Conservation (phyloP, 2,888 invertebrate species). For the Caenorhabditis imperialis region DNA sequence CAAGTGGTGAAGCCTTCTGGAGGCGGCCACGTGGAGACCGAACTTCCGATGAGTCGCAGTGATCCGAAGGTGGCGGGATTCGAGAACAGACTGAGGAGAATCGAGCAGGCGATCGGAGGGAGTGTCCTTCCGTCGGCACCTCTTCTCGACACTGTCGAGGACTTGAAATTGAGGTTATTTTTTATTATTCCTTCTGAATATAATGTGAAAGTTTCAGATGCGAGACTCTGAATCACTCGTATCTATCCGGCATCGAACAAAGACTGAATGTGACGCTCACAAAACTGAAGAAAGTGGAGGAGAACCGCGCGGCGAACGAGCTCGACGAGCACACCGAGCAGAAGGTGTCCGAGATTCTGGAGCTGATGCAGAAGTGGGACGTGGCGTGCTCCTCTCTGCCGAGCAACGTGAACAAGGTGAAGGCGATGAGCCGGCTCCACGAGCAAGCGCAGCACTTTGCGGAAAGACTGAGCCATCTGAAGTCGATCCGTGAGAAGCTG, state of each 20-base stretch:
- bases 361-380: slow-evolving; percentile 65
- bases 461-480: slow-evolving; percentile 58
- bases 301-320: slow-evolving; percentile 54
- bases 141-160: slow-evolving; percentile 62
- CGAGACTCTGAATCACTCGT: slow-evolving; percentile 61
- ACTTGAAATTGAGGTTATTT: slow-evolving; percentile 53
- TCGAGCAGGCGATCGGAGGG: slow-evolving; percentile 59
- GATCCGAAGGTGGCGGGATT: slow-evolving; percentile 38
- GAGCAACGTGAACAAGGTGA: slow-evolving; percentile 64
- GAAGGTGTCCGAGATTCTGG: slow-evolving; percentile 59
- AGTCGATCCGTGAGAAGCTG: slow-evolving; percentile 58
- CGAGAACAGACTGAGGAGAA: slow-evolving; percentile 56
- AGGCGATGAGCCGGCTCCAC: slow-evolving; percentile 62
- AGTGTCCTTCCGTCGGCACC: slow-evolving; percentile 53
- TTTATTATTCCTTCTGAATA: not conserved
- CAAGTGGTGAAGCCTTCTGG: slow-evolving; percentile 22
- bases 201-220: slow-evolving; percentile 39
- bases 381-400: slow-evolving; percentile 60
- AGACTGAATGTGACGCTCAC: slow-evolving; percentile 59
- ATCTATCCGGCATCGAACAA: slow-evolving; percentile 61
- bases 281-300: slow-evolving; percentile 61
- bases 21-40: slow-evolving; percentile 14
- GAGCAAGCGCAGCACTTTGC: slow-evolving; percentile 67
- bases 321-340: slow-evolving; percentile 55
- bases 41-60: slow-evolving; percentile 22